These are phyloP conservation scores for Drosophila albomicans DNA, from an alignment of 1,140 invertebrate species.

Conservation along the genomic window DNA sequence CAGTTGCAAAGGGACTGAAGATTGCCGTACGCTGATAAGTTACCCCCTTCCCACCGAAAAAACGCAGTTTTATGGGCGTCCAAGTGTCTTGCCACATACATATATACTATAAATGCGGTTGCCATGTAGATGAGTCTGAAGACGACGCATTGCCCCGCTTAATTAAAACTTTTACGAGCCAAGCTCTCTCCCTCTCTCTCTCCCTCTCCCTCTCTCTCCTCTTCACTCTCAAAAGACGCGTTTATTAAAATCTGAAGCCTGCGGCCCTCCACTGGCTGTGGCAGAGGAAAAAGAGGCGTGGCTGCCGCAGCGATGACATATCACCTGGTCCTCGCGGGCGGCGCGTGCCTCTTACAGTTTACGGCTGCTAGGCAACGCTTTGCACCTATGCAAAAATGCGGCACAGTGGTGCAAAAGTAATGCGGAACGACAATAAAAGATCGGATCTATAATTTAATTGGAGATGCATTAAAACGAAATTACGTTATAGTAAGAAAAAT, in stretches of 20 bases:
- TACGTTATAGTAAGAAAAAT: no score
- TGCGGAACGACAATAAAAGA: neutral
- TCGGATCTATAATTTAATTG: no score
- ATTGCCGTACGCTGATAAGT: constrained; percentile 51
- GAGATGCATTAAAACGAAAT: no score
- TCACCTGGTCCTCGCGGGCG: constrained; percentile 30
- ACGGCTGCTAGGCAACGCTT: constrained; percentile 16
- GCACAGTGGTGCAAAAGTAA: constrained; percentile 22
- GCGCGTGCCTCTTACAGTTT: neutral
- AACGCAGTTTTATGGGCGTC: constrained; percentile 60
- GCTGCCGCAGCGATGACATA: constrained; percentile 48
- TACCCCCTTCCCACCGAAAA: constrained; percentile 6
- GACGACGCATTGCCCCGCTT: constrained; percentile 47
- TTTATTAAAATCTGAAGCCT: constrained; percentile 77
- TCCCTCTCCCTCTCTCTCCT: no score
- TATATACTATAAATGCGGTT: neutral
- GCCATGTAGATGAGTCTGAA: constrained; percentile 21
- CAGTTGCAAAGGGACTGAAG: constrained; percentile 21
- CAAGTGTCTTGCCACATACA: constrained; percentile 26
- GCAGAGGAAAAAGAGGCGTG: constrained; percentile 24
- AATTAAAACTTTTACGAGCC: constrained; percentile 73
- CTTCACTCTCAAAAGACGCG: constrained; percentile 26
- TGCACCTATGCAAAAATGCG: neutral
- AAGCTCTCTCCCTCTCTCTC: constrained; percentile 27
- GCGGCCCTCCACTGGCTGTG: constrained; percentile 43